These are phyloP conservation scores for Monopis laevigella DNA, from an alignment of 2,888 invertebrate genomes.

Conservation along the genomic window DNA sequence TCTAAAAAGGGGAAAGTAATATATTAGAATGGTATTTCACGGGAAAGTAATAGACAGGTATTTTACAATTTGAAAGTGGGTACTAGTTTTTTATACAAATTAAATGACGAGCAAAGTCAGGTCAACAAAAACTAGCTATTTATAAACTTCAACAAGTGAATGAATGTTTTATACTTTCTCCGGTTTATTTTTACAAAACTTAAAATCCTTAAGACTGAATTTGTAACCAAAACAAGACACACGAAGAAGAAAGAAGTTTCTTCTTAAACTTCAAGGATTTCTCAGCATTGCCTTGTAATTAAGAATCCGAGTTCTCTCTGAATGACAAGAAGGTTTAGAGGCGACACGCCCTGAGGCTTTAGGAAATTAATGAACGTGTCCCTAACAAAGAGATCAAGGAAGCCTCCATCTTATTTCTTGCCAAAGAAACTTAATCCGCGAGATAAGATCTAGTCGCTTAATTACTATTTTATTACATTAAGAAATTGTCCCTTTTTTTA, in stretches of 20 bases:
- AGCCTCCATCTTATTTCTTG: conserved; percentile 29
- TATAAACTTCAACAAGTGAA: too few species aligned
- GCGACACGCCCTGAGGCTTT: conserved; percentile 22
- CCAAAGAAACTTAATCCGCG: conserved; percentile 3
- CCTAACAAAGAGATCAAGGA: conserved; percentile 32
- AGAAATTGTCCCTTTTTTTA: too few species aligned
- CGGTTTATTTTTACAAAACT: too few species aligned
- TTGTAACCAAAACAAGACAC: conserved; percentile 1
- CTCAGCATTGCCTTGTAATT: conserved; percentile 21
- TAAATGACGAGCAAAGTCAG: too few species aligned
- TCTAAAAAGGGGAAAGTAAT: too few species aligned
- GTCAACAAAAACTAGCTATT: too few species aligned
- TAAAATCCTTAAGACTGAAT: too few species aligned
- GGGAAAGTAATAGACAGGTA: too few species aligned
- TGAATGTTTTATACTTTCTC: too few species aligned
- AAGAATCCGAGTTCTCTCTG: conserved; percentile 27
- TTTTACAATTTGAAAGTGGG: too few species aligned
- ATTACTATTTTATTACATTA: conserved; percentile 8
- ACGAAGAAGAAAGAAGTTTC: conserved; percentile 5
- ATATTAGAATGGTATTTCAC: too few species aligned
- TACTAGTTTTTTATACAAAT: too few species aligned
- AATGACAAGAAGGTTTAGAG: conserved; percentile 27
- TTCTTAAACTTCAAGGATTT: conserved; percentile 11
- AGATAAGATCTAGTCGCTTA: conserved; percentile 3
- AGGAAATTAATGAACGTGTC: conserved; percentile 33